These are phyloP conservation scores for Empis livida DNA, from an alignment of 2,888 invertebrate species.

Conservation along the genomic window DNA sequence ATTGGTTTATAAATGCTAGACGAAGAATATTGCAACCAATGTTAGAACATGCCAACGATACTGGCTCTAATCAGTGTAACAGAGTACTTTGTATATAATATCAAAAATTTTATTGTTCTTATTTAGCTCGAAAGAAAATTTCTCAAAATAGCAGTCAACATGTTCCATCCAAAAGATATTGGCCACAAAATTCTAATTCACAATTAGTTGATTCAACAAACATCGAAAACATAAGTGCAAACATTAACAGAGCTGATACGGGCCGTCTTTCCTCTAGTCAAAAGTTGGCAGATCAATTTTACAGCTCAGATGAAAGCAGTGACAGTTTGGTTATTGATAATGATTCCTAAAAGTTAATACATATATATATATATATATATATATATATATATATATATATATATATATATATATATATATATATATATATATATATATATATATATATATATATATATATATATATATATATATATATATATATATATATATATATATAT, in stretches of 20 bases:
- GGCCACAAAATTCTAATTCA: conserved; percentile 5
- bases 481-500: no score
- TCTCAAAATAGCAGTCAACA: not conserved
- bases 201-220: not conserved
- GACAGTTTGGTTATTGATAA: no score
- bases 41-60: conserved; percentile 46
- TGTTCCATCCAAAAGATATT: conserved; percentile 2
- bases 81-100: no score
- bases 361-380: no score
- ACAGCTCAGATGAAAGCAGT: not conserved
- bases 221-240: not conserved
- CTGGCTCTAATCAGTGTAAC: conserved; percentile 8
- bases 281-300: not conserved
- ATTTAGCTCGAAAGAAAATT: not conserved
- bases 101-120: not conserved
- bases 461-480: no score
- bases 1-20: conserved; percentile 90
- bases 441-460: no score
- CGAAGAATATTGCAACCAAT: conserved; percentile 84
- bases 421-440: no score
- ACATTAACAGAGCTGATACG: not conserved
- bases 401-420: no score
- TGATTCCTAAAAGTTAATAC: no score
- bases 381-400: no score
- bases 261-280: not conserved